A percentile compares a stretch with the other conserved stretches of the same genome.
Evolutionary conservation across 2,113 vertebrate species (phyloP).

Genomic region (Pachyramphus minor): DNA sequence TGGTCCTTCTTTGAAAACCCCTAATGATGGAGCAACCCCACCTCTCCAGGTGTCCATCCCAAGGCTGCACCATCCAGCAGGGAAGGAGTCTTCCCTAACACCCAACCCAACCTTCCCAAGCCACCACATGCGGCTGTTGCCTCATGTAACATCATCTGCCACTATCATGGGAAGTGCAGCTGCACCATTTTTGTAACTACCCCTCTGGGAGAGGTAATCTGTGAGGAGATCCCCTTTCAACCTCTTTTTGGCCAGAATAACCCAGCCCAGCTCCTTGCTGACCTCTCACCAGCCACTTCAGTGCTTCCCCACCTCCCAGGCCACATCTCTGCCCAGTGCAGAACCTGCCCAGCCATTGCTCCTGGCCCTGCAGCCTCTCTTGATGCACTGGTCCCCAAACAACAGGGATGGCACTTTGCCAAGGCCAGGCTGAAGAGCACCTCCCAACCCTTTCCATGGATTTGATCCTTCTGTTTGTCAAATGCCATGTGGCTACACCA

Average conservation of each 20-base stretch:
- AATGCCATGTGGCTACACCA: rapidly evolving
- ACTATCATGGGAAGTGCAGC: background rate
- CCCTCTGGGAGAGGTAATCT: background rate
- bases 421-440: background rate
- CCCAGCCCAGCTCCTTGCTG: background rate
- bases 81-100: background rate
- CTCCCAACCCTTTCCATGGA: background rate
- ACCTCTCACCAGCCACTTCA: background rate
- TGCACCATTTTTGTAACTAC: background rate
- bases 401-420: background rate
- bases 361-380: background rate
- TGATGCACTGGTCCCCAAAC: background rate
- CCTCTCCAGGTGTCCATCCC: background rate
- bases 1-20: background rate
- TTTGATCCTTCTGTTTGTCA: background rate
- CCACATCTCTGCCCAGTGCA: background rate
- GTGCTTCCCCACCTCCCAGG: background rate
- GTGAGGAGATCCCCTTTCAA: background rate
- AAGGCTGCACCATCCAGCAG: background rate
- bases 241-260: background rate
- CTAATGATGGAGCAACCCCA: background rate
- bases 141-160: rapidly evolving
- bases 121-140: background rate
- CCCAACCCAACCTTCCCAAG: background rate
- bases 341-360: background rate